Evolutionary conservation across 1,140 invertebrate genomes (phyloP), one percentile per base, ranked within the genome.

Genomic region (Ridgeia piscesae): DNA sequence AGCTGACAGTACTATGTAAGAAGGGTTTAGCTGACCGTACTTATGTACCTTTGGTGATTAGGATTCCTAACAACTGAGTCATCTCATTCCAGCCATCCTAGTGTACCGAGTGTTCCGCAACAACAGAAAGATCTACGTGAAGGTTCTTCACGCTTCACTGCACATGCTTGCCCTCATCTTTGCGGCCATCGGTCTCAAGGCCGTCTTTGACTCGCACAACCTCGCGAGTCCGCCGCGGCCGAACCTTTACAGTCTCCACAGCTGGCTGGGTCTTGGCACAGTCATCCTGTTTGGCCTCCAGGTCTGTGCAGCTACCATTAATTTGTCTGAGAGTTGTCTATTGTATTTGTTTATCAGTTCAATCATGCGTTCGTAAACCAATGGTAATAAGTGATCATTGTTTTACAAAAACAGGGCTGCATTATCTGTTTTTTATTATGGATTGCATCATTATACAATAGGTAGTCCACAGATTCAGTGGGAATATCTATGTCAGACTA

Each of bases 121-220:
- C 94, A 96, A 97, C 92, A 96, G 96, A 50, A 99, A 99, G 96
- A 97, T 96, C 92, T 97, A 97, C 91, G 96, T 98, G 93, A 99
- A 99, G 95, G 93, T 98, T 1, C 95, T 97, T 33, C 98, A 99
- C 96, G 97, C 97, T 6, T 95, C 96, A 91, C 96, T 98, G 35
- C 98, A 98, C 95, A 95, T 97, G 33, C 95, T 96, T 77, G 97
- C 97, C 21, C 96, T 98, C 91, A 95, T 98, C 89, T 96, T 98
- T 92, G 96, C 97, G 21, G 95, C 97, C 50, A 97, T 99, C 94
- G 96, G 95, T 9, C 95, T 98, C 89, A 97, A 98, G 94, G 98
- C 98, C 6, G 98, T 97, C 33, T 98, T 98, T 96, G 97, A 98
- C 95, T 98, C 97, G 92, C 98, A 99, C 95, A 98, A 98, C 95